Evolutionary conservation across 2,797 vertebrate species (phyloP), one percentile per base, ranked within the genome.

Genomic region (Poeciliopsis presidionis): DNA sequence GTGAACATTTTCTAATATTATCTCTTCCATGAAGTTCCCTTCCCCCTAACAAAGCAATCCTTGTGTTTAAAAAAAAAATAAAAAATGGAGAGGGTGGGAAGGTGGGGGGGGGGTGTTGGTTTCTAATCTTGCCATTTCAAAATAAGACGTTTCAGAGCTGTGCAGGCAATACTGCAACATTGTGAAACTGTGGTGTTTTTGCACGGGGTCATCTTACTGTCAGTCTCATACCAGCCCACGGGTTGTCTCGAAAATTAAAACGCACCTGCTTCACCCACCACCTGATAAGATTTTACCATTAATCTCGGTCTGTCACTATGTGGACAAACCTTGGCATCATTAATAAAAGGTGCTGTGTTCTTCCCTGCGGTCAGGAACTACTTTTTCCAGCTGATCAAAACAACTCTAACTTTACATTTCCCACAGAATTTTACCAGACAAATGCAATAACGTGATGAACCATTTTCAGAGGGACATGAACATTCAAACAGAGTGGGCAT

Each of bases 131-230:
- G 47, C 8, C 30, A 36, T 72, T 73, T 51, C 2, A 73, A 36
- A 73, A 51, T 36, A 72, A 36, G 20, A 47, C 8, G 36, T 36
- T 22, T 51, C 47, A 51, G 71, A 73, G 20, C 9, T 72, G 71
- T 36, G 46, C 33, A 22, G 5, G 33, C 71, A 51, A 18, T 2
- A 30, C 28, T 47, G 70, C 70, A 30, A 49, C 47, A 30, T 36
- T 73, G 47, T 73, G 72, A 41, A 74, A 74, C 51, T 74, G 51
- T 22, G n/a, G 70, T 74, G 53, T 43, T 74, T 57, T 57, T 72
- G 70, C 43, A 49, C 7, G 3, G n/a, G 36, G 72, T 57, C 53
- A 43, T 28, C 51, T 55, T 53, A 55, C 72, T 28, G 33, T 43
- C 72, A 57, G 51, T 7, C 20, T 51, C 49, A 25, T 13, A 73